A percentile compares a stretch with the other conserved stretches of the same genome.
These are phyloP conservation scores for Drosophila repletoides DNA, from an alignment of 1,140 invertebrate species.

Conservation along the genomic window DNA sequence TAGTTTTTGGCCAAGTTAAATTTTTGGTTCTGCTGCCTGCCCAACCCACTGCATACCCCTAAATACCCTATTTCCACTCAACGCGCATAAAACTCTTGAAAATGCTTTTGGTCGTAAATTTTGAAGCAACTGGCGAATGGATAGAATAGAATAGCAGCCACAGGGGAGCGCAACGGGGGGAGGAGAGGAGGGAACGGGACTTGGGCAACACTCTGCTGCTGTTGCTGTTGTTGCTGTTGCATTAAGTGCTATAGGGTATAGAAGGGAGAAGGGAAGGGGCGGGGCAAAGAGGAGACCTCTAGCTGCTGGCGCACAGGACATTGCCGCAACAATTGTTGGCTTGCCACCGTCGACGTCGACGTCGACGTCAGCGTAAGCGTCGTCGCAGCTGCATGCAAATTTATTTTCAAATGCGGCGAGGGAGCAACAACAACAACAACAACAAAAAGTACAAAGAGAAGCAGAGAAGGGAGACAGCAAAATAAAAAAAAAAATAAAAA, in stretches of 20 bases:
- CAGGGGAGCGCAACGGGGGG: not conserved
- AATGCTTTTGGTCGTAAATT: conserved; percentile 80
- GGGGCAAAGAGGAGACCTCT: not conserved
- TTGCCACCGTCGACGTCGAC: conserved; percentile 47
- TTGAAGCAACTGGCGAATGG: conserved; percentile 62
- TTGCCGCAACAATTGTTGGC: conserved; percentile 77
- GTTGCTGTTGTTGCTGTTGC: conserved; percentile 41
- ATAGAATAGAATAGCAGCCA: not conserved
- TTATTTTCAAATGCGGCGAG: conserved; percentile 74
- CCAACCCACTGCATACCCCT: not conserved
- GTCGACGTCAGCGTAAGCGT: conserved; percentile 15
- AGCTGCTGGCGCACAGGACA: conserved; percentile 39
- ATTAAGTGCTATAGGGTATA: not conserved
- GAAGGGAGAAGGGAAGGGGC: not conserved
- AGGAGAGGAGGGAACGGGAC: conserved; percentile 6
- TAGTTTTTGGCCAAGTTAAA: conserved; percentile 59
- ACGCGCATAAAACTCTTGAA: conserved; percentile 78
- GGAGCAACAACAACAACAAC: conserved; percentile 22
- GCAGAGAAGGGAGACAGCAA: not conserved
- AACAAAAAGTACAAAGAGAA: not conserved
- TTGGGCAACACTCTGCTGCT: conserved; percentile 25
- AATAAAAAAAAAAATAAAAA: not conserved
- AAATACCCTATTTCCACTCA: conserved; percentile 52
- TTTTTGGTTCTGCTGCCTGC: conserved; percentile 44
- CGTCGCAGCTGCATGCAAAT: conserved; percentile 63